These are phyloP conservation scores for Troilus luridus DNA, from an alignment of 2,888 invertebrate genomes.

Conservation along the genomic window DNA sequence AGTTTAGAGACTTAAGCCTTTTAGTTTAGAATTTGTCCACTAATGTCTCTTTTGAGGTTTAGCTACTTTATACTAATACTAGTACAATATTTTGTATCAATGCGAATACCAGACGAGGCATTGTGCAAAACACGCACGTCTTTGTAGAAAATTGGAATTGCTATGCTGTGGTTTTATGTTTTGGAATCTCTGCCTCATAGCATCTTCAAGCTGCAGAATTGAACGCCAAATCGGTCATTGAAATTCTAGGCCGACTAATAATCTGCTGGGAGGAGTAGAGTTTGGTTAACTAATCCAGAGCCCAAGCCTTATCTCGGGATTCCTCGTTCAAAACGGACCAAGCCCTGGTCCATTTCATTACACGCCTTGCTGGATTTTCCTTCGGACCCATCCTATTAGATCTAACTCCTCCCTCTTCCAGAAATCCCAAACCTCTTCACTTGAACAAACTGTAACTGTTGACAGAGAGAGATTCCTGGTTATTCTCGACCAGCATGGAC, in stretches of 20 bases:
- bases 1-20: too few species aligned
- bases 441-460: neutral
- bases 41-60: too few species aligned
- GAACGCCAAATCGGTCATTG: neutral
- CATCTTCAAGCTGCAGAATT: neutral
- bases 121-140: too few species aligned
- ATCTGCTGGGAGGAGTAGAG: neutral
- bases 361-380: neutral
- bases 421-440: neutral
- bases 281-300: neutral
- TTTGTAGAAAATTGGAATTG: too few species aligned
- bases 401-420: neutral
- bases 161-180: too few species aligned
- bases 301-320: neutral
- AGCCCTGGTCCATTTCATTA: neutral
- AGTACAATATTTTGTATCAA: too few species aligned
- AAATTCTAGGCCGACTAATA: neutral
- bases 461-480: neutral
- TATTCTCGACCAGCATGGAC: neutral
- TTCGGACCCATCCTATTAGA: neutral
- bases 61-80: too few species aligned
- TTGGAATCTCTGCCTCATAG: neutral
- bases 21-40: too few species aligned
- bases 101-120: too few species aligned
- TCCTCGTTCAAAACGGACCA: neutral